These are phyloP conservation scores for Onychomys arenicola DNA, from an alignment of 2,797 vertebrate genomes.

Conservation along the genomic window DNA sequence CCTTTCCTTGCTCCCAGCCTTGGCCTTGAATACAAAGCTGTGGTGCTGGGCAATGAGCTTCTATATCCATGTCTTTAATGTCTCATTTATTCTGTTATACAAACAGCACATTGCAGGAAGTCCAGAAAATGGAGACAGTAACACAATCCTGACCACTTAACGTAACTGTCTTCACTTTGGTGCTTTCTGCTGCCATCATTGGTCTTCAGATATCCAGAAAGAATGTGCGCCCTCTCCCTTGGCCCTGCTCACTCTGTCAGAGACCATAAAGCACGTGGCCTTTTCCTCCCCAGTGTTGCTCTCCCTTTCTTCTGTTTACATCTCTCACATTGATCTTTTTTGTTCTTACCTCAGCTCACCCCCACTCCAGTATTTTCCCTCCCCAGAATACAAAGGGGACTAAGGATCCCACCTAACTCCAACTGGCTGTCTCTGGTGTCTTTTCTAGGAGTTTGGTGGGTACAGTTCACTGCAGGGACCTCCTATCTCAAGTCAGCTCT, in stretches of 20 bases:
- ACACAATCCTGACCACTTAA: neutral
- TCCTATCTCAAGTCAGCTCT: neutral
- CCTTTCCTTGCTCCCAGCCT: neutral
- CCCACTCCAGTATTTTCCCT: neutral
- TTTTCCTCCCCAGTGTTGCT: neutral
- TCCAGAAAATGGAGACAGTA: neutral
- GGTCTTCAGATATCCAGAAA: neutral
- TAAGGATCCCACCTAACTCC: neutral
- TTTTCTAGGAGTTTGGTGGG: neutral
- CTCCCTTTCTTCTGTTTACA: neutral
- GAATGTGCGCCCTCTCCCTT: rapidly evolving
- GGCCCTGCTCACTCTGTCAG: neutral
- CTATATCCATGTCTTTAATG: too few relatives aligned
- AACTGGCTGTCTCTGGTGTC: neutral
- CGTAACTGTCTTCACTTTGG: neutral
- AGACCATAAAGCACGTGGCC: neutral
- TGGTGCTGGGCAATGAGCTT: too few relatives aligned
- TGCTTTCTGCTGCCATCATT: neutral
- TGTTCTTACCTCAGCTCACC: neutral
- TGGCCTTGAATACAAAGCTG: too few relatives aligned
- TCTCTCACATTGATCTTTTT: neutral
- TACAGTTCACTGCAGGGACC: rapidly evolving
- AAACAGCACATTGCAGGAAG: neutral
- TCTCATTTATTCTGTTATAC: neutral
- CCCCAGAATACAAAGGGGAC: neutral